Conservation (phyloP, 2,797 vertebrate species). For the Enteromius unitaeniatus region DNA sequence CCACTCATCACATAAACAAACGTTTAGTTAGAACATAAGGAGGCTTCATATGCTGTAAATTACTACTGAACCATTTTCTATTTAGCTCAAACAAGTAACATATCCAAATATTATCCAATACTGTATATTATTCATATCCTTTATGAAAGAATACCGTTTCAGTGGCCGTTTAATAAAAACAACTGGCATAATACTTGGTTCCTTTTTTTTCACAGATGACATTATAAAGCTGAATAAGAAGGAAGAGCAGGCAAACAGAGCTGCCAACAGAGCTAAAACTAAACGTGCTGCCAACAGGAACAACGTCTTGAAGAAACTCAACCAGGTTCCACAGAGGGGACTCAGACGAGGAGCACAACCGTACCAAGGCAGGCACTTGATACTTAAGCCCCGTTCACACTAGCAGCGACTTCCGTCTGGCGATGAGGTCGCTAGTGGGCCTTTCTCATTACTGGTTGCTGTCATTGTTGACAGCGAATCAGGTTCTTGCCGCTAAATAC, state of each 20-base stretch:
- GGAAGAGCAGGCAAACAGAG: slow-evolving; percentile 60
- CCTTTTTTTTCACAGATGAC: slow-evolving; percentile 72
- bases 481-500: too few relatives aligned
- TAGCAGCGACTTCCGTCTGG: too few relatives aligned
- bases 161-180: neutral
- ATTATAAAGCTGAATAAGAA: slow-evolving; percentile 77
- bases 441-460: too few relatives aligned
- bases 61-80: neutral
- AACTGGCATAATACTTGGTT: neutral
- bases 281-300: slow-evolving; percentile 49
- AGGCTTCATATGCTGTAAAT: neutral
- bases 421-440: too few relatives aligned
- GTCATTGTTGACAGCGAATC: too few relatives aligned
- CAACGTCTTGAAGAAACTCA: slow-evolving; percentile 56
- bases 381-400: neutral
- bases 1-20: neutral
- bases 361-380: slow-evolving; percentile 70
- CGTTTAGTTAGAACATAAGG: neutral
- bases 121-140: neutral
- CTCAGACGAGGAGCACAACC: slow-evolving; percentile 67
- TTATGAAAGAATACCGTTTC: neutral
- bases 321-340: slow-evolving; percentile 49
- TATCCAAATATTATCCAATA: too few relatives aligned
- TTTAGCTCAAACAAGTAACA: neutral
- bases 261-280: slow-evolving; percentile 59